Evolutionary conservation across 2,888 invertebrate genomes (phyloP).

Genomic region (Abrostola tripartita): DNA sequence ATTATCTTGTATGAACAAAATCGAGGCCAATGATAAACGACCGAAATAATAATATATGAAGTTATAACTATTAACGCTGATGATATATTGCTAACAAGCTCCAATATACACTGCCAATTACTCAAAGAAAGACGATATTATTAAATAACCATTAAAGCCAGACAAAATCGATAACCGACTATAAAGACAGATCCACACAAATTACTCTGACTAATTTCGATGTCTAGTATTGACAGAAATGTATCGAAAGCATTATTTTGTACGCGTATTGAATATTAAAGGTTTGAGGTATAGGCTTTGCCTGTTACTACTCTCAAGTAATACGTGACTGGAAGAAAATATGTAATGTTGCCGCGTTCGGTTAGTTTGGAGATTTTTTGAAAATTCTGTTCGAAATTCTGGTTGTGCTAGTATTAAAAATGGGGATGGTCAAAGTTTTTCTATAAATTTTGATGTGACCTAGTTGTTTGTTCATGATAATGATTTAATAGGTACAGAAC

Average conservation of each 20-base stretch:
- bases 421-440: no score
- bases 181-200: constrained; percentile 37
- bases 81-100: constrained; percentile 1
- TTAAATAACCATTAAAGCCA: constrained; percentile 10
- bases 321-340: constrained; percentile 34
- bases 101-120: background rate
- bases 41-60: background rate
- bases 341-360: constrained; percentile 1
- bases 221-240: constrained; percentile 40
- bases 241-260: constrained; percentile 47
- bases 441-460: no score
- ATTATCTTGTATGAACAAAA: no score
- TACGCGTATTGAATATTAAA: constrained; percentile 47
- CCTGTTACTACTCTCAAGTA: constrained; percentile 25
- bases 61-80: background rate
- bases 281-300: constrained; percentile 9
- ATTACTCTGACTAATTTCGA: constrained; percentile 49
- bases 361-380: background rate
- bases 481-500: no score
- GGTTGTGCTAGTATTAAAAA: background rate
- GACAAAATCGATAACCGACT: constrained; percentile 33
- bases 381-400: background rate
- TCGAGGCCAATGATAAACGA: background rate
- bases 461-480: no score
- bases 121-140: constrained; percentile 5